phyloP scores from a whole-genome alignment of 2,113 vertebrate species.

The Cephalopterus ornatus region DNA sequence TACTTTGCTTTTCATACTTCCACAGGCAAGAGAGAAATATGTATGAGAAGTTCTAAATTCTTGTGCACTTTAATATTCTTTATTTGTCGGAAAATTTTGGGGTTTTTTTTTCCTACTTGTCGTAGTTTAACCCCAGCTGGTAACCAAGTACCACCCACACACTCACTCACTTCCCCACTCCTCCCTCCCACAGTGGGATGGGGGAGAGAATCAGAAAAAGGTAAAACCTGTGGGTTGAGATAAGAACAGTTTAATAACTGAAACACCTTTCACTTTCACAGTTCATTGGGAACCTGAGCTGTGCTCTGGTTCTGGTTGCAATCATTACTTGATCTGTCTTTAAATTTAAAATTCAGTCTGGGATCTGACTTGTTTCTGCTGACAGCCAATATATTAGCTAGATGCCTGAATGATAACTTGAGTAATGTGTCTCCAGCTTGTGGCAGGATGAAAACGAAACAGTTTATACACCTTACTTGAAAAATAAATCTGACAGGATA shows the following conservation, averaged over 20 bases:
- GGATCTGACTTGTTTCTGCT: neutral
- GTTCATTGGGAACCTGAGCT: neutral
- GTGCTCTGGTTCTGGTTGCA: neutral
- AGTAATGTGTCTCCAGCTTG: neutral
- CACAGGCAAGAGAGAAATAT: neutral
- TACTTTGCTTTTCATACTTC: neutral
- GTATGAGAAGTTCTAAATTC: neutral
- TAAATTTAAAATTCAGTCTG: neutral
- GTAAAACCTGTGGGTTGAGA: neutral
- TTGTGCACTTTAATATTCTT: neutral
- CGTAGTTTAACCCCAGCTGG: neutral
- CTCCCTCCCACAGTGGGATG: neutral
- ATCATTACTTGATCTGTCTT: neutral
- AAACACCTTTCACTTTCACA: neutral
- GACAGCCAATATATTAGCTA: neutral
- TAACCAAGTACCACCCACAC: neutral
- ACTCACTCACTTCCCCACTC: neutral
- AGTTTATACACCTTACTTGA: neutral
- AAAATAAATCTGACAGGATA: neutral
- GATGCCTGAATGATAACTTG: neutral
- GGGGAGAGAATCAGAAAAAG: neutral
- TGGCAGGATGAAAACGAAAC: neutral
- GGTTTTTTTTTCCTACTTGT: neutral
- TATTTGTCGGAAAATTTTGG: neutral
- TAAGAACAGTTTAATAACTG: neutral